Evolutionary conservation across 2,888 invertebrate genomes (phyloP), one percentile per base, ranked within the genome.

Genomic region (Xestia c-nigrum): DNA sequence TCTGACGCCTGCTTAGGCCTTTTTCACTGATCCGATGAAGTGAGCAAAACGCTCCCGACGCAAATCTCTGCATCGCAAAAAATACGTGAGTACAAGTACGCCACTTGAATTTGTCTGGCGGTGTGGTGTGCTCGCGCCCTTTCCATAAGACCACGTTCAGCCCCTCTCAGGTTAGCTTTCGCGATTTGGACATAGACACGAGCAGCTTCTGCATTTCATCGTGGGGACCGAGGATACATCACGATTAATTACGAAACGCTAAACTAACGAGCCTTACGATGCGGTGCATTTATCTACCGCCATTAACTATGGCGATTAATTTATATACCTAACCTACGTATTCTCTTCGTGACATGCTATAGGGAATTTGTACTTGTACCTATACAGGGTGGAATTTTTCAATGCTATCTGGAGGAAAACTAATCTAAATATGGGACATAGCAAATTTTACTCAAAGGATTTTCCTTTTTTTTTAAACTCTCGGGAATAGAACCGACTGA

Each of bases 61-160:
- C 83, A 85, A 85, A 74, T 85, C 72, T 84, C 87, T 81, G 90
- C 90, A 92, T 91, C 80, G 91, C 92, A 89, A 88, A 85, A 89
- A 90, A 91, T 91, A 91, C 94, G 94, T 93, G 91, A 91, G 88
- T 90, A 84, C 92, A 89, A 91, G 89, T 87, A 85, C 90, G 81
- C 84, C 86, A 87, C 89, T 89, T 85, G 86, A 86, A 85, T 87
- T 89, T 89, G 87, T 94, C 93, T 94, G 94, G 80, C 84, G 77
- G 84, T 83, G 80, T 80, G 81, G 85, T 81, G 87, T 81, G 74
- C 77, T 84, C 72, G 87, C 89, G 89, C 91, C 90, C 90, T 91
- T 90, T 87, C 90, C 85, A 89, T 88, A 89, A 89, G 77, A 81
- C 83, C 77, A 83, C 78, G 78, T 87, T 83, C 85, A 87, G 89